Base-by-base conservation (phyloP, 2,888 invertebrate genomes). In the Coelinius sp. region DNA sequence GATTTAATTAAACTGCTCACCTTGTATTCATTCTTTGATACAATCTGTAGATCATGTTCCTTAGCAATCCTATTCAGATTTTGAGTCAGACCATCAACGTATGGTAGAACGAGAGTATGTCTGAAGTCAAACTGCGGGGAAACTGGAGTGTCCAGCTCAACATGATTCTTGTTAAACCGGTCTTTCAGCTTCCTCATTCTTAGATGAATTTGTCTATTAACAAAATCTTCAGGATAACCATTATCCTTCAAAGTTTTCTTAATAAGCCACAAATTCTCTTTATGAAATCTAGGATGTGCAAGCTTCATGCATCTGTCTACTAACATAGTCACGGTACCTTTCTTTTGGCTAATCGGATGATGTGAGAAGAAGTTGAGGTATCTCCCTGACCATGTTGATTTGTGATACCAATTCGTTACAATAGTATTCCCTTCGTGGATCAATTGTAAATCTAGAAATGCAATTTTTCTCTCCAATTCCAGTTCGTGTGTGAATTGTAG, bases 401-500 rank as follows among this genome's bases (percentile, higher is more conserved):
- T 70, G 20, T 25, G 27, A n/a, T 70, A 70, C 70, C 70, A 64
- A 25, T 64, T 52, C 1, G 52, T 70, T 6, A 25, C 20, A 6
- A 65, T 20, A 17, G 10, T 10, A 7, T 66, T 56, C 1, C 24
- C 1, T 0, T 68, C 35, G 10, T 46, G 38, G 5, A 41, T 41
- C 20, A 64, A 1, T 2, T 0, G 4, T 0, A 64, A 7, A 14
- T 64, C 41, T 5, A 64, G 12, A 1, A 64, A 64, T 1, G 64
- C 24, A 1, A 64, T 41, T 4, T 41, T 14, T 4, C 38, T 64
- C 2, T 41, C 14, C 6, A 3, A 3, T 69, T 71, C 73, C 8
- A 69, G 12, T 25, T 69, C 69, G 27, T 14, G 7, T 10, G 70
- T 73, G 24, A 73, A 73, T 31, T 73, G 22, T 7, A 71, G 41